These are phyloP conservation scores for Varanus komodoensis DNA, from an alignment of 2,113 vertebrate species.

Conservation along the genomic window DNA sequence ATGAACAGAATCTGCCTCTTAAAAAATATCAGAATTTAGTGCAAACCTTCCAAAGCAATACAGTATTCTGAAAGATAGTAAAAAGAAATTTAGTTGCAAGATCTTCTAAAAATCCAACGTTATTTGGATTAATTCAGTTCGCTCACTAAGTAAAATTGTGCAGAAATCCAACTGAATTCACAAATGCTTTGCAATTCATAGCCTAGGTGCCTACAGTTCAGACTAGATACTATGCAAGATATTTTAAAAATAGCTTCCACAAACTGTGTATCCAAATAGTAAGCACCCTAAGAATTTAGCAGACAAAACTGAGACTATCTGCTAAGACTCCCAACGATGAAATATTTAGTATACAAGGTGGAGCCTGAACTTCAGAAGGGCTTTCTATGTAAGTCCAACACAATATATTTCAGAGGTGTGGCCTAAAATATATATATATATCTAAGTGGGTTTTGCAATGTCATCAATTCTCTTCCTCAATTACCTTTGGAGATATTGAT, in stretches of 20 bases:
- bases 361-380: not conserved
- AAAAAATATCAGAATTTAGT: rapidly evolving
- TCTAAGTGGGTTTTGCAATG: not conserved
- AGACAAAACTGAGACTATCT: not conserved
- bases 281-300: not conserved
- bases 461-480: not conserved
- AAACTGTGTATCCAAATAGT: not conserved
- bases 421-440: not conserved
- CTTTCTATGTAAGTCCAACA: not conserved
- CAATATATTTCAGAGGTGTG: not conserved
- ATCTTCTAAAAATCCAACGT: not conserved
- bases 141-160: constrained; percentile 12
- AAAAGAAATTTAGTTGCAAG: constrained; percentile 13
- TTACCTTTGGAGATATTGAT: too few relatives aligned
- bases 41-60: not conserved
- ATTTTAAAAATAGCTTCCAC: constrained; percentile 15
- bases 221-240: not conserved
- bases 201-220: not conserved
- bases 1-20: not conserved
- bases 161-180: constrained; percentile 19
- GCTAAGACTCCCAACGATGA: not conserved
- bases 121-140: not conserved
- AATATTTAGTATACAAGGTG: not conserved
- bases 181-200: constrained; percentile 1
- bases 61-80: rapidly evolving